Conservation (phyloP, 2,797 vertebrate species). For the Scleropages formosus region DNA sequence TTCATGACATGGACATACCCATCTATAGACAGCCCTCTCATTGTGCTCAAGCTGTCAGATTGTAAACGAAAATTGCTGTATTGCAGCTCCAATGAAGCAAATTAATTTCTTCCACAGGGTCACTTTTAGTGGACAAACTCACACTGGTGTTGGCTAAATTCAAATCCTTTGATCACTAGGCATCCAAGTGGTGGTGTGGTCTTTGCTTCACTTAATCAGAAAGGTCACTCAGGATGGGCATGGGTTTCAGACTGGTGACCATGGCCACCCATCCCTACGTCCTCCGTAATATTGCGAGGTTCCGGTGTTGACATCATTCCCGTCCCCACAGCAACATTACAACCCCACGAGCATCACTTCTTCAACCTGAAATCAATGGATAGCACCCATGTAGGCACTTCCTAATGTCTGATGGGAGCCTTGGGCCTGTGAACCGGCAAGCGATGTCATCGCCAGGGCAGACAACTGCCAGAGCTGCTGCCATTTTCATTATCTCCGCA, state of each 20-base stretch:
- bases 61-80: neutral
- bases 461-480: neutral
- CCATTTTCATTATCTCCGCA: neutral
- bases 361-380: no score
- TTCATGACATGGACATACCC: neutral
- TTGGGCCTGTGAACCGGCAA: neutral
- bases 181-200: no score
- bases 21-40: neutral
- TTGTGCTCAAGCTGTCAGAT: conserved; percentile 4
- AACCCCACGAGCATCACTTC: no score
- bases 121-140: neutral
- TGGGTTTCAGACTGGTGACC: no score
- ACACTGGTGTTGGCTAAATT: neutral
- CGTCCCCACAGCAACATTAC: no score
- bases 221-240: no score
- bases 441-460: neutral
- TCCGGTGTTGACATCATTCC: no score
- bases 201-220: no score
- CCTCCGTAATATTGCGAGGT: no score
- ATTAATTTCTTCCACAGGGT: neutral
- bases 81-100: neutral
- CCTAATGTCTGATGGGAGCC: neutral
- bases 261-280: no score
- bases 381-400: no score
- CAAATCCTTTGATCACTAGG: neutral